Evolutionary conservation across 1,140 invertebrate species (phyloP).

Genomic region (Fopius arisanus): DNA sequence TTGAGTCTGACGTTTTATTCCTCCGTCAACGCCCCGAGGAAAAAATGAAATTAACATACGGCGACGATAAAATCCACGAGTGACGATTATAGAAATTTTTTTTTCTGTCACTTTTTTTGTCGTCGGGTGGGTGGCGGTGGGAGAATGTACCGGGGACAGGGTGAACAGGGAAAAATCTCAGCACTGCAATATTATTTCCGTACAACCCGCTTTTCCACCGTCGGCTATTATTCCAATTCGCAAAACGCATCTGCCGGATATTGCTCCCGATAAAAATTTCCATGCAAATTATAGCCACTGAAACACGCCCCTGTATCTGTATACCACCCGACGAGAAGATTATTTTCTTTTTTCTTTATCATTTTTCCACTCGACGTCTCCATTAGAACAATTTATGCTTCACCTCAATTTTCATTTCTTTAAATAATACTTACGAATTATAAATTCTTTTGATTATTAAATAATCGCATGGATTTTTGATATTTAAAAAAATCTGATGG

Average conservation of each 20-base stretch:
- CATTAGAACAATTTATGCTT: neutral
- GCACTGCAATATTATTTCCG: slow-evolving; percentile 36
- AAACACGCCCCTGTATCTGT: slow-evolving; percentile 42
- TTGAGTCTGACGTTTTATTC: neutral
- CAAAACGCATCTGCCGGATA: slow-evolving; percentile 50
- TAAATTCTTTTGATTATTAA: too few species aligned
- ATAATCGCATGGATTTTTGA: too few species aligned
- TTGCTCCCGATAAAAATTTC: slow-evolving; percentile 53
- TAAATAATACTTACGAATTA: too few species aligned
- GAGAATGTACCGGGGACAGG: neutral
- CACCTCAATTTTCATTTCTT: too few species aligned
- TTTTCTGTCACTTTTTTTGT: slow-evolving; percentile 4
- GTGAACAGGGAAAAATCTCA: slow-evolving; percentile 20
- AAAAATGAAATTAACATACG: slow-evolving; percentile 22
- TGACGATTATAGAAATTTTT: neutral
- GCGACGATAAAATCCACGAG: slow-evolving; percentile 21
- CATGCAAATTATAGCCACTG: slow-evolving; percentile 49
- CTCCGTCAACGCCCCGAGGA: neutral
- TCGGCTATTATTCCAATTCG: slow-evolving; percentile 44
- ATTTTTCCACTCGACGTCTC: neutral
- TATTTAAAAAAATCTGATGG: too few species aligned
- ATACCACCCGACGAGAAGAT: slow-evolving; percentile 14
- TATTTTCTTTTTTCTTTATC: slow-evolving; percentile 13
- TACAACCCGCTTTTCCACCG: slow-evolving; percentile 24
- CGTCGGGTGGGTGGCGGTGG: slow-evolving; percentile 17